Conservation (phyloP, 1,140 invertebrate species). For the Dinoponera quadriceps region DNA sequence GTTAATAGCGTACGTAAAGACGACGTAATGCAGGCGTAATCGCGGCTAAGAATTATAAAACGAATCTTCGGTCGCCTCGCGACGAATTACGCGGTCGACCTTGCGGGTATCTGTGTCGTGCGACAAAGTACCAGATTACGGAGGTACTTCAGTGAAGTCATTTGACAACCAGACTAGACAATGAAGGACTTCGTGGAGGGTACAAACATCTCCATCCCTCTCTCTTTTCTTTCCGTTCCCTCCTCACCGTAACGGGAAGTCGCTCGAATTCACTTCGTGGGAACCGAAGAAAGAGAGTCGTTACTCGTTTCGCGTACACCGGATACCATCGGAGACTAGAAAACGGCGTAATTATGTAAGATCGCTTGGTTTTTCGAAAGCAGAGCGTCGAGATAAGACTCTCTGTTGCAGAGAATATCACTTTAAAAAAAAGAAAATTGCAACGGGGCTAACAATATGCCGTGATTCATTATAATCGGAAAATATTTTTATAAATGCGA, state of each 20-base stretch:
- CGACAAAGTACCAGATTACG: conserved; percentile 27
- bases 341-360: conserved; percentile 50
- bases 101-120: conserved; percentile 25
- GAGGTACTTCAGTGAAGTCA: conserved; percentile 2
- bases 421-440: background rate
- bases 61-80: conserved; percentile 4
- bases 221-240: background rate
- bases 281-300: conserved; percentile 69
- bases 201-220: conserved; percentile 51
- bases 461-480: background rate
- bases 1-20: background rate
- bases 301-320: conserved; percentile 40
- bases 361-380: conserved; percentile 21
- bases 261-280: conserved; percentile 70
- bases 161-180: conserved; percentile 34
- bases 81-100: conserved; percentile 18
- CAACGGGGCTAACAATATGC: background rate
- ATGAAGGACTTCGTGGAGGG: conserved; percentile 25
- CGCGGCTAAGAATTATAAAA: background rate
- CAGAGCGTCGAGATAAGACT: conserved; percentile 18
- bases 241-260: conserved; percentile 69
- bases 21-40: background rate
- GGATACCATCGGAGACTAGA: conserved; percentile 45
- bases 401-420: background rate
- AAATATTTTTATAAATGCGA: background rate